These are phyloP conservation scores for Heliconius ethilla DNA, from an alignment of 2,888 invertebrate genomes.

Conservation along the genomic window DNA sequence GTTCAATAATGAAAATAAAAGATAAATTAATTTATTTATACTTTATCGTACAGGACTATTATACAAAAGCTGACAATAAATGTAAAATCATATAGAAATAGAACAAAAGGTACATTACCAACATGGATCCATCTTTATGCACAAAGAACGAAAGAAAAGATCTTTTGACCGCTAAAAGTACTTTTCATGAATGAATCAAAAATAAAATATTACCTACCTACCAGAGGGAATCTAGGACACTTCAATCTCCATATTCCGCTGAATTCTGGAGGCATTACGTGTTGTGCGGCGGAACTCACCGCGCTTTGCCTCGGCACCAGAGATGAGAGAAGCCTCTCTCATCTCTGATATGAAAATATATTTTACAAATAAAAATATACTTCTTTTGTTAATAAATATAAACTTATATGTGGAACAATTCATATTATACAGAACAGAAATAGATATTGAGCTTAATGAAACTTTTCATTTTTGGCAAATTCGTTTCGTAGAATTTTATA, in stretches of 20 bases:
- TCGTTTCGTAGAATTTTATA: neutral
- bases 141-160: too few species aligned
- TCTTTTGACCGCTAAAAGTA: too few species aligned
- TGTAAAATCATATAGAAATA: neutral
- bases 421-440: neutral
- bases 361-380: neutral
- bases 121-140: too few species aligned
- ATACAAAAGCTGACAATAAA: neutral
- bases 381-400: too few species aligned
- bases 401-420: neutral
- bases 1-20: neutral
- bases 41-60: neutral
- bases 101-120: neutral
- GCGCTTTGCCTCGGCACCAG: too few species aligned
- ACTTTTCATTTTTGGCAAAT: neutral
- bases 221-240: neutral
- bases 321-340: too few species aligned
- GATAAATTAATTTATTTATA: neutral
- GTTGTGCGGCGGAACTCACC: too few species aligned
- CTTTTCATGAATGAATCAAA: too few species aligned
- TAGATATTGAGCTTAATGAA: neutral
- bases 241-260: neutral
- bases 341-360: too few species aligned
- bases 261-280: neutral
- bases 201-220: too few species aligned